Base-by-base conservation (phyloP, 1,140 invertebrate species). In the Lepidurus arcticus region DNA sequence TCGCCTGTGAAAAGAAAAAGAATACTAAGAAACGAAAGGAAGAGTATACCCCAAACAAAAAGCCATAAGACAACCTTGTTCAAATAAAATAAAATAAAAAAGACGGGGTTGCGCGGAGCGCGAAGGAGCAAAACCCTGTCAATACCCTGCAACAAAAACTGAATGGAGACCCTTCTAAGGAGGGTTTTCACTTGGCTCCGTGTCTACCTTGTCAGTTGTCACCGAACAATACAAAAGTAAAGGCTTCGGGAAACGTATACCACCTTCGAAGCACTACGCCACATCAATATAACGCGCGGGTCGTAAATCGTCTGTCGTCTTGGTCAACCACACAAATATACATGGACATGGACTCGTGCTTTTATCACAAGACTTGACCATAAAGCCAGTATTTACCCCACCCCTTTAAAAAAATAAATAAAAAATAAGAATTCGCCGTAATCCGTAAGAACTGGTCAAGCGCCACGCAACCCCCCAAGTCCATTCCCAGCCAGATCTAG, bases 71-170 rank as follows among this genome's bases (percentile, higher is more conserved):
- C 43, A 24, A 44, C n/a, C 75, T 76, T 44, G 45, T 44, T 44
- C 24, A 76, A 76, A 47, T 76, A 76, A 26, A 76, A 76, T 11
- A 76, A 42, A n/a, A 10, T 16, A 65, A 21, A 65, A 65, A 65
- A 16, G 21, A 65, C 16, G 53, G 53, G 53, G 53, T 65, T 65
- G 53, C 21, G 53, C 53, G 53, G 34, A 34, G 3, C 34, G 34
- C 34, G 34, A 3, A 65, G 53, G 53, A 65, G 53, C 53, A 9
- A 65, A 65, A 65, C 53, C n/a, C 53, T 65, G 53, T 65, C 53
- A 65, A 65, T 65, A 65, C 53, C 1, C 16, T 65, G 53, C 53
- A 65, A 65, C 53, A 65, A 65, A 65, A 65, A 65, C 53, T 65
- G 53, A 65, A 65, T 65, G 53, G 53, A 65, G 53, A 16, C 53